Conservation (phyloP, 1,140 invertebrate species). For the Agrypnia vestita region DNA sequence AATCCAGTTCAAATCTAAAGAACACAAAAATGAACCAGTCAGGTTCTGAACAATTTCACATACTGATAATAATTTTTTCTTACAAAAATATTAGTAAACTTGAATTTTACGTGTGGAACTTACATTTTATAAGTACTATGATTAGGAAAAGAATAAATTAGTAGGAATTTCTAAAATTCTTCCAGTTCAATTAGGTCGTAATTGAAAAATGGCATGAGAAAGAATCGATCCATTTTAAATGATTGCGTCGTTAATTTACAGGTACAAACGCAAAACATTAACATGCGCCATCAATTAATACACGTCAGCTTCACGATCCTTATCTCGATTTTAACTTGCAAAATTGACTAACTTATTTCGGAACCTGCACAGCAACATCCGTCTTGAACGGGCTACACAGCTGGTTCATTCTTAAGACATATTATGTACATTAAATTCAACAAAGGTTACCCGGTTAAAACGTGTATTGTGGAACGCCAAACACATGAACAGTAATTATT, state of each 20-base stretch:
- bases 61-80: too few relatives aligned
- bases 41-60: too few relatives aligned
- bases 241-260: conserved; percentile 16
- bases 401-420: not conserved
- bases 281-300: conserved; percentile 31
- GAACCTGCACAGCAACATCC: conserved; percentile 17
- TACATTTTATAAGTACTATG: too few relatives aligned
- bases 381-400: not conserved
- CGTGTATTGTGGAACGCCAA: too few relatives aligned
- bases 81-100: too few relatives aligned
- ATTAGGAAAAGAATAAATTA: too few relatives aligned
- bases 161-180: too few relatives aligned
- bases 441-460: too few relatives aligned
- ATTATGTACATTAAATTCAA: not conserved
- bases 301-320: conserved; percentile 23
- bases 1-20: too few relatives aligned
- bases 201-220: conserved; percentile 13
- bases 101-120: too few relatives aligned
- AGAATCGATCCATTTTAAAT: conserved; percentile 16
- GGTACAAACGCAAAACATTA: conserved; percentile 3
- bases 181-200: not conserved
- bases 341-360: conserved; percentile 25
- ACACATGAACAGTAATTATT: too few relatives aligned
- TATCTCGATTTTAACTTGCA: conserved; percentile 25
- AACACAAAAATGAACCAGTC: too few relatives aligned